Percentiles rank a stretch among this genome's conserved stretches.
These are phyloP conservation scores for Drosophila guanche DNA, from an alignment of 1,140 invertebrate genomes.

Conservation along the genomic window DNA sequence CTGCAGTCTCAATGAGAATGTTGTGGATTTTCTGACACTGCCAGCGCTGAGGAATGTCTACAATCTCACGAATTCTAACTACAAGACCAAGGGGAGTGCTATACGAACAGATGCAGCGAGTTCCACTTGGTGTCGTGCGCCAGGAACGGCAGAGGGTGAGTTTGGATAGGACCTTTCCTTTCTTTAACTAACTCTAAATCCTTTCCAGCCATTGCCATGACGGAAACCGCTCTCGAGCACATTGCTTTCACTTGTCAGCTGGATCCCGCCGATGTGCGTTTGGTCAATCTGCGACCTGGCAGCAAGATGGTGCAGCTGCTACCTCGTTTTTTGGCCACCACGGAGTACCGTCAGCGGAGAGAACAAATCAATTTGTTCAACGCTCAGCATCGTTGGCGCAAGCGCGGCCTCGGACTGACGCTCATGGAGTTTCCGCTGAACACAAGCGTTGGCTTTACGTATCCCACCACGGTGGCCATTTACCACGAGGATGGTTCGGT, in stretches of 20 bases:
- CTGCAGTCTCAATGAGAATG: slow-evolving; percentile 85
- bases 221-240: slow-evolving; percentile 92
- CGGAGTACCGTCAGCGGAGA: slow-evolving; percentile 85
- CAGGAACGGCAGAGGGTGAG: slow-evolving; percentile 87
- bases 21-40: slow-evolving; percentile 73
- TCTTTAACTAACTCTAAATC: slow-evolving; percentile 11
- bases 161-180: slow-evolving; percentile 75
- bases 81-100: slow-evolving; percentile 84
- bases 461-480: slow-evolving; percentile 86
- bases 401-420: slow-evolving; percentile 86
- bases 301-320: slow-evolving; percentile 78
- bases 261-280: slow-evolving; percentile 88
- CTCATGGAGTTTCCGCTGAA: slow-evolving; percentile 86
- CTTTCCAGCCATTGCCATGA: slow-evolving; percentile 86
- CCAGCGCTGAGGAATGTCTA: slow-evolving; percentile 86
- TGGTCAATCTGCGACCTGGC: slow-evolving; percentile 86
- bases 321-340: slow-evolving; percentile 54
- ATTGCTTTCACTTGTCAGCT: slow-evolving; percentile 87
- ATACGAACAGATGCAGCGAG: slow-evolving; percentile 87
- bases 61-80: slow-evolving; percentile 84
- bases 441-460: slow-evolving; percentile 84
- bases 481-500: slow-evolving; percentile 88
- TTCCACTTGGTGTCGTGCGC: slow-evolving; percentile 86
- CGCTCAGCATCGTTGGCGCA: slow-evolving; percentile 87
- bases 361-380: slow-evolving; percentile 86